These are phyloP conservation scores for Enchytraeus crypticus DNA, from an alignment of 2,888 invertebrate genomes.

Conservation along the genomic window DNA sequence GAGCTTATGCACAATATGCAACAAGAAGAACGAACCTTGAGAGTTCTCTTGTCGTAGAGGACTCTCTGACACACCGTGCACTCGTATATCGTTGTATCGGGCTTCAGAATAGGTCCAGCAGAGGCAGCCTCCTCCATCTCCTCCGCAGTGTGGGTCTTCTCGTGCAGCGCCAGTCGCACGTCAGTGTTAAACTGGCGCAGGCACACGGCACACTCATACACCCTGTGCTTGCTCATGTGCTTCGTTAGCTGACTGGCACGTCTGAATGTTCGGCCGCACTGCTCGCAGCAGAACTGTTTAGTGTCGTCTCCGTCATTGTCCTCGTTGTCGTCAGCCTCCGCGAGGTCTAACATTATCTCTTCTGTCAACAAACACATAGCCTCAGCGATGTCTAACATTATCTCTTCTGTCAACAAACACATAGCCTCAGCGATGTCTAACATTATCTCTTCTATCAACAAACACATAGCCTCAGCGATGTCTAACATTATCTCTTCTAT, in stretches of 20 bases:
- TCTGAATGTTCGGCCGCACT: neutral
- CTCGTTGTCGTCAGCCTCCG: neutral
- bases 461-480: no score
- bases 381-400: no score
- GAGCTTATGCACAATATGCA: no score
- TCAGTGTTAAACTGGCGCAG: neutral
- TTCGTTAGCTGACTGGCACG: neutral
- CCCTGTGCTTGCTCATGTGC: neutral
- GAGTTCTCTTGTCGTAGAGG: neutral
- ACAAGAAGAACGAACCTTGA: no score
- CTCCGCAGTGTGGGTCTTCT: neutral
- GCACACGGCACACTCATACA: neutral
- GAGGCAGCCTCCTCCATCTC: neutral
- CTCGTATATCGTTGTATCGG: neutral
- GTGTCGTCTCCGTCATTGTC: no score
- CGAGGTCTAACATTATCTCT: no score
- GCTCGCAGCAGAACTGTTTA: neutral
- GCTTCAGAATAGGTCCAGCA: neutral
- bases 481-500: no score
- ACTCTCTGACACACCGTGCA: neutral
- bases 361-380: no score
- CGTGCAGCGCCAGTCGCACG: neutral
- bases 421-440: no score
- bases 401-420: no score
- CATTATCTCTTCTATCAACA: no score